Evolutionary conservation across 2,797 vertebrate genomes (phyloP).

Genomic region (Decapterus maruadsi): DNA sequence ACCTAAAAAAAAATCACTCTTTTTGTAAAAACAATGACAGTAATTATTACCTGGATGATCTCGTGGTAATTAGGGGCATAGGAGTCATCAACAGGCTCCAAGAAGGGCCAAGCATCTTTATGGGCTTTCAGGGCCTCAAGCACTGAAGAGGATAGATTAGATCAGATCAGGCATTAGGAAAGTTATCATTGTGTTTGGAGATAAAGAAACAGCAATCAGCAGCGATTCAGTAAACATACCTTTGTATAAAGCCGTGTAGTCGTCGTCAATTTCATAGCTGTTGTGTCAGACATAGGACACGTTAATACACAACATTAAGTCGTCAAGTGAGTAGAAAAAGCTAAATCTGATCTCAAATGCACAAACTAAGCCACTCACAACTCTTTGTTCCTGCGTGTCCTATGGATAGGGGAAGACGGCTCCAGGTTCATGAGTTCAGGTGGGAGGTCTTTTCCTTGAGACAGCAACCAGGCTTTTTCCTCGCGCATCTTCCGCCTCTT

Average conservation of each 20-base stretch:
- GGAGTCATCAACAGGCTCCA: slow-evolving; percentile 98
- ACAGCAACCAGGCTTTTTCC: slow-evolving; percentile 93
- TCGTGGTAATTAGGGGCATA: slow-evolving; percentile 98
- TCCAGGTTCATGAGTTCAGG: slow-evolving; percentile 94
- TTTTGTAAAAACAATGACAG: not conserved
- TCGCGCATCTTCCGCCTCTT: slow-evolving; percentile 95
- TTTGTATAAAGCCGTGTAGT: slow-evolving; percentile 98
- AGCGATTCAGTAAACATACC: slow-evolving; percentile 81
- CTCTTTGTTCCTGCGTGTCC: slow-evolving; percentile 89
- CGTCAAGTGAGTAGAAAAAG: not conserved
- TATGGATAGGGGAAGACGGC: slow-evolving; percentile 89
- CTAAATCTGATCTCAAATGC: not conserved
- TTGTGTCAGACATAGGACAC: slow-evolving; percentile 47
- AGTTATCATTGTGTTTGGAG: not conserved
- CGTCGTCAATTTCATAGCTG: slow-evolving; percentile 97
- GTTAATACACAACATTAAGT: slow-evolving; percentile 4
- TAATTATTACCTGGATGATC: slow-evolving; percentile 92
- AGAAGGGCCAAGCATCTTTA: slow-evolving; percentile 98
- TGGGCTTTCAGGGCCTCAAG: slow-evolving; percentile 95
- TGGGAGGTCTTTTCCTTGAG: slow-evolving; percentile 95
- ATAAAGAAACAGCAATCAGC: slow-evolving; percentile 4
- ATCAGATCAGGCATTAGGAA: slow-evolving; percentile 7
- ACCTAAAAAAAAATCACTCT: not conserved
- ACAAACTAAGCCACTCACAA: slow-evolving; percentile 87
- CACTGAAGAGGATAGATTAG: slow-evolving; percentile 81